Evolutionary conservation across 2,113 vertebrate genomes (phyloP).

Genomic region (Elachura formosa): DNA sequence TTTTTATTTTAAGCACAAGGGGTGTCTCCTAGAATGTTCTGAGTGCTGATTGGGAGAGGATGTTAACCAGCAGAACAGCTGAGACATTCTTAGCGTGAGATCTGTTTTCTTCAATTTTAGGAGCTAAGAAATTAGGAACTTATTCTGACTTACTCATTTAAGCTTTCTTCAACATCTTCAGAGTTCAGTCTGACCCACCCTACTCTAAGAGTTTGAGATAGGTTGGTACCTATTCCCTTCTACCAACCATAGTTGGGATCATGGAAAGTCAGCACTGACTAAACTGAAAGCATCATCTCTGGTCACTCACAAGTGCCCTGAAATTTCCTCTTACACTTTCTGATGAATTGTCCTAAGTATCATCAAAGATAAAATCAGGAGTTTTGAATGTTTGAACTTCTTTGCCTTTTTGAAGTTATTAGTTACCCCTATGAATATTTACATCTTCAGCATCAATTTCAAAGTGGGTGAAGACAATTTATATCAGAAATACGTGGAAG

Average conservation of each 20-base stretch:
- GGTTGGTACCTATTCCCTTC: background rate
- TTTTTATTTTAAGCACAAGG: background rate
- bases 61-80: background rate
- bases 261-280: background rate
- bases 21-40: background rate
- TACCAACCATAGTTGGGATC: background rate
- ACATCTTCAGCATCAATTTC: background rate
- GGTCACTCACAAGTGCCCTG: background rate
- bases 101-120: background rate
- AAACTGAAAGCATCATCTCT: background rate
- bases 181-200: background rate
- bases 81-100: background rate
- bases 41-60: background rate
- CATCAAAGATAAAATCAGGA: background rate
- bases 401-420: background rate
- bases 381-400: background rate
- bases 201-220: background rate
- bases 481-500: background rate
- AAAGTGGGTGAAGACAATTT: background rate
- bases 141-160: background rate
- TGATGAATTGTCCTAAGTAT: background rate
- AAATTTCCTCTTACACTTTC: background rate
- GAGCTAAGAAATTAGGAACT: background rate
- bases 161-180: background rate
- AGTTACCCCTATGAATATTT: background rate